Base-by-base conservation (phyloP, 2,888 invertebrate genomes). In the Cheiracanthium punctorium region DNA sequence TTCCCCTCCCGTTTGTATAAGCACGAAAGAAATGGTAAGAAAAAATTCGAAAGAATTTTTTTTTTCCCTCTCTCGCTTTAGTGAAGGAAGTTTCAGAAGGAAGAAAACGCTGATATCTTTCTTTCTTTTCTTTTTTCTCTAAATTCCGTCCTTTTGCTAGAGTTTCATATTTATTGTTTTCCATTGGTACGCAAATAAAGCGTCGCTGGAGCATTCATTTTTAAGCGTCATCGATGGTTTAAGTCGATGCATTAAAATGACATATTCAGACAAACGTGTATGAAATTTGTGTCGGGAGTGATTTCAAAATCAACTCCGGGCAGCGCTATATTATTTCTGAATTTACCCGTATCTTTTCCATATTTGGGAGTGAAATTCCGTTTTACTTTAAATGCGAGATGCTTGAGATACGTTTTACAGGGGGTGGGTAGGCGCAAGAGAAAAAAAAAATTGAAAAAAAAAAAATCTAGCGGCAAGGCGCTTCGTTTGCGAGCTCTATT, bases 181-280 rank as follows among this genome's bases (percentile, higher is more conserved):
- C 84, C 77, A 84, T 84, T 84, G 74, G 58, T 43, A 84, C 79
- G 84, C 72, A 84, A 84, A 84, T 84, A 28, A 24, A 14, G 58
- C 72, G 67, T 79, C 84, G 24, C 5, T 41, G 58, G 58, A 52
- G 41, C 33, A 69, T 74, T 74, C 41, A 7, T 52, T 70, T 84
- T 73, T 67, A 33, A 79, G 69, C 69, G 30, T 70, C 79, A 74
- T 69, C 79, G 73, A 73, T 52, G 77, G 52, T 33, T 67, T 72
- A 65, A n/a, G 72, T n/a, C 33, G 48, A 79, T 79, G 67, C 84
- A 84, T 84, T 84, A 84, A 84, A 84, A 84, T 65, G 72, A 84
- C 79, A 84, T 84, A 79, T 84, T 74, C 67, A 0, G 33, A 14
- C n/a, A 33, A 76, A 77, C 67, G 64, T 32, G 28, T 67, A 67